These are phyloP conservation scores for Dryocosmus kuriphilus DNA, from an alignment of 2,888 invertebrate species.

Conservation along the genomic window DNA sequence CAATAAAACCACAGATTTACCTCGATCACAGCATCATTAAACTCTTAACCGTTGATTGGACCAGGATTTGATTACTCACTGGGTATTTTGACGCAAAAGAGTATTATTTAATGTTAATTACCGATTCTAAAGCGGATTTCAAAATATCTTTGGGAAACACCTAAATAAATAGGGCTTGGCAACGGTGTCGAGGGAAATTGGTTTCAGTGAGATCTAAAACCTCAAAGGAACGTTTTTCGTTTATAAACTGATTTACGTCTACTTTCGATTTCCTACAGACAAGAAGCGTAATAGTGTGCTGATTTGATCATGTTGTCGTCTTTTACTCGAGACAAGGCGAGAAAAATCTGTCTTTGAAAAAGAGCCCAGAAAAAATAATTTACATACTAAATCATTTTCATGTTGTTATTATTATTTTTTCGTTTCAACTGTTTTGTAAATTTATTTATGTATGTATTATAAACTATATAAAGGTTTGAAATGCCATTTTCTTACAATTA, in stretches of 20 bases:
- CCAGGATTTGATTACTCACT: neutral
- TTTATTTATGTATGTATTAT: too few relatives aligned
- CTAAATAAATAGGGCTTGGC: neutral
- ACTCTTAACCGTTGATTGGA: conserved; percentile 38
- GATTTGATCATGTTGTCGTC: neutral
- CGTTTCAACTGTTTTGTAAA: too few relatives aligned
- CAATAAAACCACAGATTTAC: neutral
- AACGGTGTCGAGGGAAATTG: neutral
- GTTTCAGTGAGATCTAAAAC: neutral
- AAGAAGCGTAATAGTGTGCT: neutral
- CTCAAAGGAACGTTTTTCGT: neutral
- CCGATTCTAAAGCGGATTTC: neutral
- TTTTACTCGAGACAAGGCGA: neutral
- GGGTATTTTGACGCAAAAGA: neutral
- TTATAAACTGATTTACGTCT: neutral
- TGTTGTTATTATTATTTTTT: neutral
- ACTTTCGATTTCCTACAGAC: neutral
- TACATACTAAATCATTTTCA: neutral
- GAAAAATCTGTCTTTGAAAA: conserved; percentile 7
- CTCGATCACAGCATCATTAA: neutral
- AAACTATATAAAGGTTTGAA: too few relatives aligned
- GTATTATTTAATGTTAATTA: neutral
- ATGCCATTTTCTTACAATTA: too few relatives aligned
- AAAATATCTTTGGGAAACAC: neutral
- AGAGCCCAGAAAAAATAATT: neutral